These are phyloP conservation scores for Calameuta pallipes DNA, from an alignment of 2,888 invertebrate species.

Conservation along the genomic window DNA sequence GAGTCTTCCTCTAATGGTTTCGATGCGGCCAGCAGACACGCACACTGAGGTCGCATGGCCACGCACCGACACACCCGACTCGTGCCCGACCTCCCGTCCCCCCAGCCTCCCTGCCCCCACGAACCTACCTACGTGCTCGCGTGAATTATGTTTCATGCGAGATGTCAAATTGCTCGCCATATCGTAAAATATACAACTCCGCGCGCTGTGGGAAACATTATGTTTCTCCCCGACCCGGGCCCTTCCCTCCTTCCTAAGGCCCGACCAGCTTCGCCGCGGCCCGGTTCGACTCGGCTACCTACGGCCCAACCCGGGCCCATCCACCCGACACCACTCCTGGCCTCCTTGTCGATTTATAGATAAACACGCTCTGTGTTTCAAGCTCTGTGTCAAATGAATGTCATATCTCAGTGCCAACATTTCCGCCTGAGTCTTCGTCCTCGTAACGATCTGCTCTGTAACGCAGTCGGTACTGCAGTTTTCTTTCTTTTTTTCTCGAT, in stretches of 20 bases:
- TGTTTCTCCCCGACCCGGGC: slow-evolving; percentile 44
- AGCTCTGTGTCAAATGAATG: slow-evolving; percentile 2
- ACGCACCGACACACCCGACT: slow-evolving; percentile 33
- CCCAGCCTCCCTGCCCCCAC: slow-evolving; percentile 6
- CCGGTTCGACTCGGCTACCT: slow-evolving; percentile 16
- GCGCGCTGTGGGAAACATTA: slow-evolving; percentile 66
- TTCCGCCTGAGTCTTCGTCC: slow-evolving; percentile 2
- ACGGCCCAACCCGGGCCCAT: slow-evolving; percentile 13
- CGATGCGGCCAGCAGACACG: slow-evolving; percentile 46
- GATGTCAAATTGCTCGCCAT: slow-evolving; percentile 67
- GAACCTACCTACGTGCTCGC: slow-evolving; percentile 37
- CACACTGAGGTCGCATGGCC: slow-evolving; percentile 28
- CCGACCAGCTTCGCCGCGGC: slow-evolving; percentile 9
- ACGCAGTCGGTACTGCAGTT: slow-evolving; percentile 8
- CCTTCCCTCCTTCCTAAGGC: slow-evolving; percentile 25
- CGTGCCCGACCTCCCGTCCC: slow-evolving; percentile 10
- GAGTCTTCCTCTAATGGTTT: slow-evolving; percentile 56
- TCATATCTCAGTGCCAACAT: slow-evolving; percentile 1
- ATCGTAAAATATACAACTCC: slow-evolving; percentile 67
- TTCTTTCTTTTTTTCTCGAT: background rate
- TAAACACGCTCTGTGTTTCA: slow-evolving; percentile 27
- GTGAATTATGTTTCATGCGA: slow-evolving; percentile 67
- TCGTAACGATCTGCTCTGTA: background rate
- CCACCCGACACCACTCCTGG: slow-evolving; percentile 19
- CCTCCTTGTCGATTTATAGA: slow-evolving; percentile 37